Evolutionary conservation across 1,140 invertebrate species (phyloP), one percentile per base, ranked within the genome.

Genomic region (Bombus superbus): DNA sequence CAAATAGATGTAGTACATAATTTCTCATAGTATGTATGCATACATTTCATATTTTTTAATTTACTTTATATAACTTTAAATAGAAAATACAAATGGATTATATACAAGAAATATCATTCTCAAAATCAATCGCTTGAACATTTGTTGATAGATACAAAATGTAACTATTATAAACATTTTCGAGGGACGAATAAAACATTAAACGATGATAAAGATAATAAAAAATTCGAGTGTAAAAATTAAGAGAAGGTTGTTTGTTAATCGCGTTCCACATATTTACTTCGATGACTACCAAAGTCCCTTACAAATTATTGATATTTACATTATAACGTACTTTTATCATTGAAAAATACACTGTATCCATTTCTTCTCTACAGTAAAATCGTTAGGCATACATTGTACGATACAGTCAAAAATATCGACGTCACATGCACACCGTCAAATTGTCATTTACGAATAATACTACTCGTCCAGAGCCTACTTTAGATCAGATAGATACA

Each of bases 361-460:
- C 81, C 81, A 84, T 87, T 79, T 78, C 44, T 44, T 78, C 22
- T 28, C 9, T 72, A 87, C 3, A 44, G 3, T 74, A 28, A 78
- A 57, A 86, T 75, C n/a, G 8, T 84, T 84, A 53, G 2, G 25
- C 25, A 42, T 38, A 79, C 85, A 73, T 44, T 11, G 57, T 73
- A 64, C 22, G 35, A 83, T 57, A 74, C 44, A 69, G 13, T 86
- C 59, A 57, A 57, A 64, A 73, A 6, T 79, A 86, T 77, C 75
- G 81, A 86, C 75, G 69, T 86, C 85, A 86, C 75, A 86, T 81
- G 83, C 25, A 80, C 75, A 44, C n/a, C 25, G n/a, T 74, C 44
- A 81, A 81, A 74, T 74, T 81, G 57, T 85, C 83, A 74, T 80
- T 38, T 69, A 8, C 4, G 32, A 71, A 72, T 64, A 47, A 68